Base-by-base conservation (phyloP, 1,140 invertebrate species). In the Pseudoatta argentina region DNA sequence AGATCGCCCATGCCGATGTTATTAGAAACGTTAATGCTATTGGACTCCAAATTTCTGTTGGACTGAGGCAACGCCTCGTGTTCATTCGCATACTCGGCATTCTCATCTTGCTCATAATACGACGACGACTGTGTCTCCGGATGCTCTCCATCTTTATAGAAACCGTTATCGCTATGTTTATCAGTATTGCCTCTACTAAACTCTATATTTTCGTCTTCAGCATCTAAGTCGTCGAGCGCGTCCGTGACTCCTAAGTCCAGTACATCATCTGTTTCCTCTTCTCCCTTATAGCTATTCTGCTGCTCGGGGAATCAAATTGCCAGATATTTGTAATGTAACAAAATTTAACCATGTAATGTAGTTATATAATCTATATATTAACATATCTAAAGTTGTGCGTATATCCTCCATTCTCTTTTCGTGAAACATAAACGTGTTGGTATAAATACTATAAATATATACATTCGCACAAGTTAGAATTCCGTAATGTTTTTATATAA, bases 221-320 rank as follows among this genome's bases (percentile, higher is more conserved):
- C 94, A 78, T 95, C 94, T 94, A 94, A 94, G 93, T 94, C 94
- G 89, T 95, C 95, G 82, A 95, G 93, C 66, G 93, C 94, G 82
- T 95, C 95, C 86, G 93, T 95, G 71, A 95, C 95, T 91, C 94
- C 94, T 91, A 94, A 93, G 86, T 95, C 94, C 94, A 94, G 91
- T 82, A 95, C 93, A 91, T 95, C 95, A 87, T 95, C 95, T 90
- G 94, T 95, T 90, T 95, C 95, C 93, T 95, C 95, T 93, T 95
- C 94, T 93, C 93, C 95, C 92, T 95, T 95, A 95, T 93, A 94
- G 94, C 92, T 94, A 95, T 93, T 94, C 93, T 94, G 93, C 94
- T 95, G 94, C 94, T 94, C 93, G 91, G 89, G 92, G 93, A 94
- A 95, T 94, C 94, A 95, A 95, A 95, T 94, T 93, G 91, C 93